Conservation (phyloP, 53 echinoderm and acorn worm genomes). For the Pentamera pediparva region DNA sequence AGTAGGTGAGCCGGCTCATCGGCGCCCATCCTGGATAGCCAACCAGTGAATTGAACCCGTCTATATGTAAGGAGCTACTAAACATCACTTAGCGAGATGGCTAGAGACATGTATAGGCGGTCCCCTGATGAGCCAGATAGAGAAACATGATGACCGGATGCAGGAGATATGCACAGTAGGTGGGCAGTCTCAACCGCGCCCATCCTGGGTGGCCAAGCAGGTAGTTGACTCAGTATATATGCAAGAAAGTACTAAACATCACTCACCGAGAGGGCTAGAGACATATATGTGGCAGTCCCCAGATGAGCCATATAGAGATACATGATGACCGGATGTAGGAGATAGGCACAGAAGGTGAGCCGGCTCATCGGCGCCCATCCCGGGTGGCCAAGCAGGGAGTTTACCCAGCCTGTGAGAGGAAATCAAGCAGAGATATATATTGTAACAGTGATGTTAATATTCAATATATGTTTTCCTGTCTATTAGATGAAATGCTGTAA, state of each 20-base stretch:
- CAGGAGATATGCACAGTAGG: no score
- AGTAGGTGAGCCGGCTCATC: slow-evolving; percentile 62
- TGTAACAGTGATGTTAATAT: no score
- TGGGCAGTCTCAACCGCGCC: no score
- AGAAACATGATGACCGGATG: no score
- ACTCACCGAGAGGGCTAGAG: not conserved
- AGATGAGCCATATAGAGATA: no score
- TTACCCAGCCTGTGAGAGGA: slow-evolving; percentile 59
- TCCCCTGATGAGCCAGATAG: no score
- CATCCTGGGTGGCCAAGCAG: no score
- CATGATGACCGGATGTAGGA: slow-evolving; percentile 94
- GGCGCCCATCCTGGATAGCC: slow-evolving; percentile 68
- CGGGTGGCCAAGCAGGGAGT: slow-evolving; percentile 62
- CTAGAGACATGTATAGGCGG: no score
- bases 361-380: slow-evolving; percentile 69
- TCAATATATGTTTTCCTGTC: no score
- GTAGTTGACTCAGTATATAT: no score
- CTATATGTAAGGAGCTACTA: slow-evolving; percentile 14
- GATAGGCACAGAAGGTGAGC: slow-evolving; percentile 70
- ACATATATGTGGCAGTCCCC: not conserved
- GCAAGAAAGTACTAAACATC: no score
- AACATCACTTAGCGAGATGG: slow-evolving; percentile 26
- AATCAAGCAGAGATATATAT: not conserved
- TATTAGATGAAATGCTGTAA: no score
- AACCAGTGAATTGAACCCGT: slow-evolving; percentile 71